phyloP scores from a whole-genome alignment of 2,113 vertebrate genomes.

The Syngnathus typhle region DNA sequence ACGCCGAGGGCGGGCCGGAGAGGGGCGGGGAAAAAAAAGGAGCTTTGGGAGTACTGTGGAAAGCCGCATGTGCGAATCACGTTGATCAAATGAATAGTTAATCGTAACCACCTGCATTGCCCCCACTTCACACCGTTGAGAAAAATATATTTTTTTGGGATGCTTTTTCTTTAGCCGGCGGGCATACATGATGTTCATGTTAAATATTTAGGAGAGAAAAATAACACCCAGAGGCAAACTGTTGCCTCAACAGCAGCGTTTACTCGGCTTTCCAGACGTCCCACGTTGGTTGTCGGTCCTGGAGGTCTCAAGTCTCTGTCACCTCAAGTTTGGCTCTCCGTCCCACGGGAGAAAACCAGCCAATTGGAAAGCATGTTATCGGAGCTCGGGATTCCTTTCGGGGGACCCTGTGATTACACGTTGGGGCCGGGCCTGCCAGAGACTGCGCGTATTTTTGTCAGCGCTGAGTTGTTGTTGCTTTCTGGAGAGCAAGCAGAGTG shows the following conservation, averaged over 20 bases:
- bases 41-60: constrained; percentile 38
- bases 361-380: constrained; percentile 53
- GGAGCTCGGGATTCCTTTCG: constrained; percentile 50
- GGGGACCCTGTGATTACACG: constrained; percentile 54
- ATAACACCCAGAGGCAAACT: constrained; percentile 44
- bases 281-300: constrained; percentile 29
- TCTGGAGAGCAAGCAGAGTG: background rate
- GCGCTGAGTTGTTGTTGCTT: background rate
- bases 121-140: background rate
- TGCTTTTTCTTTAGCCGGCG: constrained; percentile 27
- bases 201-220: constrained; percentile 47
- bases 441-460: constrained; percentile 3
- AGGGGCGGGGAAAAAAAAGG: constrained; percentile 30
- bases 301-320: constrained; percentile 42
- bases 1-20: constrained; percentile 17
- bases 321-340: constrained; percentile 34
- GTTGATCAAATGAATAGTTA: constrained; percentile 60
- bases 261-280: constrained; percentile 13
- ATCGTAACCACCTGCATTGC: constrained; percentile 47
- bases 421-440: constrained; percentile 21
- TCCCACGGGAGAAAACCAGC: constrained; percentile 32
- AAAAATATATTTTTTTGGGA: no score
- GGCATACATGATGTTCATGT: constrained; percentile 46
- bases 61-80: constrained; percentile 53
- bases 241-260: constrained; percentile 15